phyloP scores from a whole-genome alignment of 2,888 invertebrate species.

The Dryobotodes eremita region DNA sequence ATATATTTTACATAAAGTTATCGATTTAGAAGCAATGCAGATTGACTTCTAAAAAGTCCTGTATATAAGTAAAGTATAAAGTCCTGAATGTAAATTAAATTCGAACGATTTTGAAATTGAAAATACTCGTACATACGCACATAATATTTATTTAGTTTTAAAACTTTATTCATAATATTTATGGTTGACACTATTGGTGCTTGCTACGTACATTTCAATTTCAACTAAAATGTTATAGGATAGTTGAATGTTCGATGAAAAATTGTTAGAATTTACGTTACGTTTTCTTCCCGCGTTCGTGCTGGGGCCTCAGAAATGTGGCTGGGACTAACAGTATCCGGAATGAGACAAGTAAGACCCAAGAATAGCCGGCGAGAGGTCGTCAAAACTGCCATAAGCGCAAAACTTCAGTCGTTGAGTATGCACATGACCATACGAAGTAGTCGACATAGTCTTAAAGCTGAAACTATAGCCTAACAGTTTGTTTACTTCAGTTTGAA shows the following conservation, averaged over 20 bases:
- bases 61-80: too few relatives aligned
- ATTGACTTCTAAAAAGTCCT: background rate
- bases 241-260: background rate
- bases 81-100: too few relatives aligned
- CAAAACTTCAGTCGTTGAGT: conserved; percentile 43
- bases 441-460: background rate
- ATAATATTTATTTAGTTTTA: background rate
- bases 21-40: too few relatives aligned
- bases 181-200: background rate
- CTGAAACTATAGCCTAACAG: conserved; percentile 9
- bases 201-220: background rate
- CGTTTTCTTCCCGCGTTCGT: background rate
- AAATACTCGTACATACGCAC: background rate
- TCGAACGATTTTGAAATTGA: background rate
- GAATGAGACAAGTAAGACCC: conserved; percentile 20
- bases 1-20: background rate
- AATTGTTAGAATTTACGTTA: too few relatives aligned
- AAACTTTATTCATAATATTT: background rate
- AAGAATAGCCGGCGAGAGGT: conserved; percentile 27
- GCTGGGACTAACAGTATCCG: conserved; percentile 8
- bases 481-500: conserved; percentile 18
- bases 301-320: background rate
- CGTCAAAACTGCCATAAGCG: conserved; percentile 47
- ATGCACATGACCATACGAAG: conserved; percentile 45
- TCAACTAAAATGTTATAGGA: background rate